Evolutionary conservation across 2,797 vertebrate species (phyloP).

Genomic region (Enteromius treurensis): DNA sequence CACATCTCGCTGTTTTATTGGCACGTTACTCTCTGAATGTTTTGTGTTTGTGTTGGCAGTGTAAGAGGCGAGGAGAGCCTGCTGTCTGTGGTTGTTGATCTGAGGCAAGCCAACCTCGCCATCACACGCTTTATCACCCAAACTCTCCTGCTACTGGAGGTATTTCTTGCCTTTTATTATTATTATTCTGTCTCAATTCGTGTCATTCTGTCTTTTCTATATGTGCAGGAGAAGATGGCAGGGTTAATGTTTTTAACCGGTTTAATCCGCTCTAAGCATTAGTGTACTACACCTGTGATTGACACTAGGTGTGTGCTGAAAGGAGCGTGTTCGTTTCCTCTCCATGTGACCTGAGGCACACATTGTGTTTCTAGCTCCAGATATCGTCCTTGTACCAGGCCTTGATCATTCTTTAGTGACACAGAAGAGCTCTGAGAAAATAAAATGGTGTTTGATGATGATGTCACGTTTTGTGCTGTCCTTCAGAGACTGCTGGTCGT

Average conservation of each 20-base stretch:
- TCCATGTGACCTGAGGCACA: not conserved
- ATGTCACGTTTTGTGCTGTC: not conserved
- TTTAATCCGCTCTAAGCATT: not conserved
- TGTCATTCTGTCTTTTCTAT: not conserved
- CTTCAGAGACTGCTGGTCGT: not conserved
- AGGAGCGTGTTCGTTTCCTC: not conserved
- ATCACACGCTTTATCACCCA: conserved; percentile 69
- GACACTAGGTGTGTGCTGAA: not conserved
- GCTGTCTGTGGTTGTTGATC: conserved; percentile 76
- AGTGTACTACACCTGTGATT: not conserved
- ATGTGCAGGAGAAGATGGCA: not conserved
- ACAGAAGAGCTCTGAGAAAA: not conserved
- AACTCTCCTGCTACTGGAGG: conserved; percentile 74
- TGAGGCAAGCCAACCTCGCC: conserved; percentile 63
- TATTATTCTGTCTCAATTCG: not conserved
- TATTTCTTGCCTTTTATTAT: conserved; percentile 50
- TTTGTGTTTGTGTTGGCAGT: conserved; percentile 58
- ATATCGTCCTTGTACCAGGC: not conserved
- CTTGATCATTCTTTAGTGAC: not conserved
- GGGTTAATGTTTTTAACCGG: not conserved
- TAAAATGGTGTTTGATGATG: not conserved
- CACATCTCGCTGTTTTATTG: too few species aligned
- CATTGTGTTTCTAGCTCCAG: not conserved
- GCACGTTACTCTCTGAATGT: not conserved
- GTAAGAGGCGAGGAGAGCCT: conserved; percentile 66